Evolutionary conservation across 1,140 invertebrate genomes (phyloP).

Genomic region (Octopus bimaculoides): DNA sequence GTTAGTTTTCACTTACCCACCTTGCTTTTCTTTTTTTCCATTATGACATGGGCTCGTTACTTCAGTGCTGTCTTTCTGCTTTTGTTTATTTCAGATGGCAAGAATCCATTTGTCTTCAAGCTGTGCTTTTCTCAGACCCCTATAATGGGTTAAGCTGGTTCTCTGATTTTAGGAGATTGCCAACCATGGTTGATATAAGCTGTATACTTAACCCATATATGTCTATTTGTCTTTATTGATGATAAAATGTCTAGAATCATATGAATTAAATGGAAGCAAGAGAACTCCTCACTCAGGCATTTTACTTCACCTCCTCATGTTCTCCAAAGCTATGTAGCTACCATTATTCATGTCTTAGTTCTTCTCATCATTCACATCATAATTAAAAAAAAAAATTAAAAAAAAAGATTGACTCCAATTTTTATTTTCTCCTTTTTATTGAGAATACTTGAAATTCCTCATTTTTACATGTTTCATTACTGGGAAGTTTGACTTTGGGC

Average conservation of each 20-base stretch:
- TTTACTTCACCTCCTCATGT: conserved; percentile 30
- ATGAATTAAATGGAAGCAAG: conserved; percentile 33
- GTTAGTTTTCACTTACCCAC: neutral
- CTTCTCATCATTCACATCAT: conserved; percentile 7
- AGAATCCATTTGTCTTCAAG: conserved; percentile 97
- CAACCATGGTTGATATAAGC: neutral
- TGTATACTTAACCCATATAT: conserved; percentile 1
- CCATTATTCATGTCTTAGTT: conserved; percentile 6
- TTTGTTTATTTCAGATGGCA: conserved; percentile 72
- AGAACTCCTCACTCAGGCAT: conserved; percentile 38
- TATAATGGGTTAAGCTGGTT: conserved; percentile 26
- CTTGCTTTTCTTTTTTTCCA: neutral
- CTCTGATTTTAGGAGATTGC: conserved; percentile 7
- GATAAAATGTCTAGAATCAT: conserved; percentile 17
- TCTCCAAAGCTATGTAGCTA: conserved; percentile 13
- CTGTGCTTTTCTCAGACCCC: conserved; percentile 59
- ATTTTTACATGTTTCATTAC: too few species aligned
- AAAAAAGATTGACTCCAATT: neutral
- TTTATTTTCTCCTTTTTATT: neutral
- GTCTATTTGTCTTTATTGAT: conserved; percentile 10
- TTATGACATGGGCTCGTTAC: neutral
- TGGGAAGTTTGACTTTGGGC: too few species aligned
- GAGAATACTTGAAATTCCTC: too few species aligned
- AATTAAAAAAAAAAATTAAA: neutral
- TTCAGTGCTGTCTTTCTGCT: conserved; percentile 19